phyloP scores from a whole-genome alignment of 2,113 vertebrate genomes.

The Psittacula cyanocephala region DNA sequence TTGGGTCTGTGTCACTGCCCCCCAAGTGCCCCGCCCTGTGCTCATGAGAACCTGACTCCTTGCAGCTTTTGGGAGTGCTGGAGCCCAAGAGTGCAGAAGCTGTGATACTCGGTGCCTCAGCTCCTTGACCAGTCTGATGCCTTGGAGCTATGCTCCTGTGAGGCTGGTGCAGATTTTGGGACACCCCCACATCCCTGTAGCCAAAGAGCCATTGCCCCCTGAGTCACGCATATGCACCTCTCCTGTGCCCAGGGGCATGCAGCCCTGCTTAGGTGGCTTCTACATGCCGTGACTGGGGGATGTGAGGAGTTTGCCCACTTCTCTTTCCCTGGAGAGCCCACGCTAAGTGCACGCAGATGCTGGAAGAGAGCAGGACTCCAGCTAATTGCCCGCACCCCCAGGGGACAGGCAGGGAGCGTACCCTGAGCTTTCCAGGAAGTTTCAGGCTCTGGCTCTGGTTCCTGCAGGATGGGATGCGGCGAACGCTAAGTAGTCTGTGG shows the following conservation, averaged over 20 bases:
- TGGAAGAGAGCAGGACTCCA: neutral
- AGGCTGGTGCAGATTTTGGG: neutral
- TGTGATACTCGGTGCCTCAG: accelerated
- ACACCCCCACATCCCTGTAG: neutral
- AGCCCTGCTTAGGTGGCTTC: neutral
- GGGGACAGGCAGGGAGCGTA: neutral
- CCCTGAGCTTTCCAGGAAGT: neutral
- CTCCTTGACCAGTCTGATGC: neutral
- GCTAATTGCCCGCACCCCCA: neutral
- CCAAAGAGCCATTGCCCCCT: neutral
- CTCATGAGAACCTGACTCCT: accelerated
- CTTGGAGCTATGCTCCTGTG: neutral
- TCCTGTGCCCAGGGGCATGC: neutral
- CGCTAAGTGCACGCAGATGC: neutral
- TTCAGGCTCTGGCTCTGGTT: slow-evolving; percentile 17
- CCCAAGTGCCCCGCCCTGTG: neutral
- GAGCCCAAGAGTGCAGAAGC: neutral
- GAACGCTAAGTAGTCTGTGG: slow-evolving; percentile 6
- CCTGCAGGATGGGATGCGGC: slow-evolving; percentile 50
- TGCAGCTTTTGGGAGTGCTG: neutral
- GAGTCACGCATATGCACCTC: accelerated
- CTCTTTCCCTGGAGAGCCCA: neutral
- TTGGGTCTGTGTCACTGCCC: neutral
- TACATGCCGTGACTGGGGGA: neutral
- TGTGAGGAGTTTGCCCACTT: neutral